Percentiles rank a stretch among this genome's conserved stretches.
Evolutionary conservation across 2,888 invertebrate genomes (phyloP).

Genomic region (Torymus aiolomorphi): DNA sequence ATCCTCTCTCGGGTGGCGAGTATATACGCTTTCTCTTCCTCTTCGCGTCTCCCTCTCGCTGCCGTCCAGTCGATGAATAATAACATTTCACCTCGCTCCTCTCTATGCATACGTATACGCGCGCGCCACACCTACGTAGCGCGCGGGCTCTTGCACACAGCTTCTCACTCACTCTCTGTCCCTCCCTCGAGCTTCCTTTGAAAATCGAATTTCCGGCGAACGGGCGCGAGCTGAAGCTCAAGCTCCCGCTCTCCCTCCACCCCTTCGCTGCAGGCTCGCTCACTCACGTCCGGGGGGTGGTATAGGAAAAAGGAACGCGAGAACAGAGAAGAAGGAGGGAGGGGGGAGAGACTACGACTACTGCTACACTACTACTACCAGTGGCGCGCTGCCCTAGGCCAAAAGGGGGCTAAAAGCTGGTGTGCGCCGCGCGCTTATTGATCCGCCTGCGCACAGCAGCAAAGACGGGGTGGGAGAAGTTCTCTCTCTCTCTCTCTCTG

Average conservation of each 20-base stretch:
- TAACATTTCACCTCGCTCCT: slow-evolving; percentile 25
- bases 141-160: no score
- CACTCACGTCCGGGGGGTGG: slow-evolving; percentile 20
- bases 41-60: slow-evolving; percentile 12
- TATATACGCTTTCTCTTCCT: not conserved
- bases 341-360: not conserved
- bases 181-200: slow-evolving; percentile 32
- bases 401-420: slow-evolving; percentile 36
- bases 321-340: not conserved
- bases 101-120: slow-evolving; percentile 28
- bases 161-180: no score
- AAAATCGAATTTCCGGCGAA: slow-evolving; percentile 56
- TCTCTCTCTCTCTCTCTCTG: not conserved
- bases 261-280: not conserved
- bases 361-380: no score
- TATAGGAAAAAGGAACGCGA: slow-evolving; percentile 25
- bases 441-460: slow-evolving; percentile 54
- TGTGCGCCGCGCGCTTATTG: slow-evolving; percentile 44
- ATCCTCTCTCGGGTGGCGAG: not conserved
- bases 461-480: not conserved
- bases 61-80: slow-evolving; percentile 51
- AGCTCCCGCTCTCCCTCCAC: not conserved
- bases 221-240: slow-evolving; percentile 1
- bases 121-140: not conserved
- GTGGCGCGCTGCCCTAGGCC: not conserved